phyloP scores from a whole-genome alignment of 2,113 vertebrate genomes.

The Nannospalax galili region DNA sequence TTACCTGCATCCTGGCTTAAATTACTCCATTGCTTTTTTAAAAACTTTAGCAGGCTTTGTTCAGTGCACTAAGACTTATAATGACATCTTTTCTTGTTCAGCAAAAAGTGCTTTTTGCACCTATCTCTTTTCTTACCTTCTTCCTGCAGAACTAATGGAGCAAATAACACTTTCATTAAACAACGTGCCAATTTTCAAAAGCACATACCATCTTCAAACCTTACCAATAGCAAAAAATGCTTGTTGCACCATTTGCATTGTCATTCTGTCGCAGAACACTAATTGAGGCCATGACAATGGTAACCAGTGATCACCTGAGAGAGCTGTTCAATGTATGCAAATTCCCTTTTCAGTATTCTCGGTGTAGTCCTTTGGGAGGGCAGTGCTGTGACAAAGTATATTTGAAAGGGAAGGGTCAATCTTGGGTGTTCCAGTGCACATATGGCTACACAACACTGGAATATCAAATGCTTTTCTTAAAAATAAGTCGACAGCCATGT shows the following conservation, averaged over 20 bases:
- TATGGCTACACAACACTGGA: background rate
- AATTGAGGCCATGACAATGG: slow-evolving; percentile 29
- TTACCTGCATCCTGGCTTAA: background rate
- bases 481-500: slow-evolving; percentile 32
- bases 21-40: slow-evolving; percentile 40
- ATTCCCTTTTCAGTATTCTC: slow-evolving; percentile 33
- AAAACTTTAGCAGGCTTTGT: slow-evolving; percentile 69
- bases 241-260: background rate
- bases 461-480: slow-evolving; percentile 48
- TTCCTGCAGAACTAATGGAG: slow-evolving; percentile 53
- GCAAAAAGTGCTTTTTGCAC: slow-evolving; percentile 48
- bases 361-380: slow-evolving; percentile 5
- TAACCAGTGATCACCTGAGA: slow-evolving; percentile 25
- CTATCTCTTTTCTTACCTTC: slow-evolving; percentile 49
- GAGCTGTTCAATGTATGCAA: slow-evolving; percentile 35
- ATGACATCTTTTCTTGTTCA: slow-evolving; percentile 56
- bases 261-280: slow-evolving; percentile 1
- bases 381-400: slow-evolving; percentile 50
- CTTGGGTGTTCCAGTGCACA: slow-evolving; percentile 33
- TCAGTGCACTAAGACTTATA: slow-evolving; percentile 2
- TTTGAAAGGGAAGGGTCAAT: slow-evolving; percentile 63
- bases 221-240: background rate
- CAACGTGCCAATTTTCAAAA: slow-evolving; percentile 58
- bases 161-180: slow-evolving; percentile 52
- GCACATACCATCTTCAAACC: background rate